These are phyloP conservation scores for Cynocephalus volans DNA, from an alignment of 2,113 vertebrate genomes.

Conservation along the genomic window DNA sequence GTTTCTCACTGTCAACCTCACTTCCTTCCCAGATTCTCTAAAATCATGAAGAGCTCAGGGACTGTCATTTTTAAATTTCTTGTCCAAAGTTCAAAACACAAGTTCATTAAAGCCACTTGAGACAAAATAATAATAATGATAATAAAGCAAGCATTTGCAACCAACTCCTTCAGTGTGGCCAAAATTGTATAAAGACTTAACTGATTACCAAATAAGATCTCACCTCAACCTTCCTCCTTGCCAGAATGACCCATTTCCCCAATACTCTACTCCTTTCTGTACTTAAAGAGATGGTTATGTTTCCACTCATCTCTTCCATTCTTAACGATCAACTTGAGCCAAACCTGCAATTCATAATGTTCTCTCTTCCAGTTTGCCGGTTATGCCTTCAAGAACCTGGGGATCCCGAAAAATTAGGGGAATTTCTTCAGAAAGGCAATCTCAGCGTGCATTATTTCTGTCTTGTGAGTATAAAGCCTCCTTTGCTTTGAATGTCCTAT, in stretches of 20 bases:
- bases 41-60: slow-evolving; percentile 18
- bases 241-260: slow-evolving; percentile 39
- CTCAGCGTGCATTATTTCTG: slow-evolving; percentile 85
- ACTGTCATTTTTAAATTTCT: slow-evolving; percentile 40
- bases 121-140: not conserved
- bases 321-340: not conserved
- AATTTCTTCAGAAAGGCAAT: slow-evolving; percentile 84
- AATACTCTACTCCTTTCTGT: not conserved
- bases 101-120: slow-evolving; percentile 54
- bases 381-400: slow-evolving; percentile 83
- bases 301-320: not conserved
- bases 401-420: slow-evolving; percentile 85
- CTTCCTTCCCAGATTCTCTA: slow-evolving; percentile 64
- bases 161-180: slow-evolving; percentile 22
- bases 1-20: not conserved
- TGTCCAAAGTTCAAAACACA: slow-evolving; percentile 63
- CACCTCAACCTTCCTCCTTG: slow-evolving; percentile 7
- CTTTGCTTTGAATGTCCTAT: slow-evolving; percentile 49
- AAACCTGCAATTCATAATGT: slow-evolving; percentile 48
- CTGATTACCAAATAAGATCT: not conserved
- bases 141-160: not conserved
- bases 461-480: slow-evolving; percentile 82
- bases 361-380: slow-evolving; percentile 77
- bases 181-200: slow-evolving; percentile 38
- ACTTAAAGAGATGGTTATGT: not conserved